A percentile compares a stretch with the other conserved stretches of the same genome.
Conservation (phyloP, 1,140 invertebrate species). For the Drosophila baimaii region DNA sequence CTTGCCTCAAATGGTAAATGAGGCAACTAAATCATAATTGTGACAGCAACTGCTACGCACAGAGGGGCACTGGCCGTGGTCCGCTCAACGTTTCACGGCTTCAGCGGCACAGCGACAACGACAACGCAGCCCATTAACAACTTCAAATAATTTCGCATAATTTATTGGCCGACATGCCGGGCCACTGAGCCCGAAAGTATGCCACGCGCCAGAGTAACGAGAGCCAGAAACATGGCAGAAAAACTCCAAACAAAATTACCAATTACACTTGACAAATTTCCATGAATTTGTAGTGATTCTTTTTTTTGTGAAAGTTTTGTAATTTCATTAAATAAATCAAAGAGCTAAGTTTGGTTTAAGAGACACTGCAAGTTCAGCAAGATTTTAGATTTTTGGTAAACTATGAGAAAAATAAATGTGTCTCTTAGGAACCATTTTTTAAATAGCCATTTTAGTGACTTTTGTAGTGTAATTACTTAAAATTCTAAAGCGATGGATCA, state of each 20-base stretch:
- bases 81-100: no score
- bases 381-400: no score
- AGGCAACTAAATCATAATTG: slow-evolving; percentile 73
- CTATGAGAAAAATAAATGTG: no score
- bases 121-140: slow-evolving; percentile 65
- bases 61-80: slow-evolving; percentile 17
- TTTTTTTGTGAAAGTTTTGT: no score
- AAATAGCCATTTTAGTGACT: no score
- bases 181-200: slow-evolving; percentile 55
- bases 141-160: slow-evolving; percentile 73
- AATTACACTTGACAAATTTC: slow-evolving; percentile 25
- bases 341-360: no score
- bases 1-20: slow-evolving; percentile 40
- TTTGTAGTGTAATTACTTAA: no score
- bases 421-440: no score
- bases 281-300: accelerated
- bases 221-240: slow-evolving; percentile 16
- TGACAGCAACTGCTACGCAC: slow-evolving; percentile 66
- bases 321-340: no score
- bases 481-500: no score
- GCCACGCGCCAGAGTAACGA: slow-evolving; percentile 36
- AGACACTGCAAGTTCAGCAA: no score
- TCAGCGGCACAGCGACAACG: slow-evolving; percentile 17
- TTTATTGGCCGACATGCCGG: slow-evolving; percentile 68
- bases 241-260: slow-evolving; percentile 26